phyloP scores from a whole-genome alignment of 2,113 vertebrate genomes.

The Scortum barcoo region DNA sequence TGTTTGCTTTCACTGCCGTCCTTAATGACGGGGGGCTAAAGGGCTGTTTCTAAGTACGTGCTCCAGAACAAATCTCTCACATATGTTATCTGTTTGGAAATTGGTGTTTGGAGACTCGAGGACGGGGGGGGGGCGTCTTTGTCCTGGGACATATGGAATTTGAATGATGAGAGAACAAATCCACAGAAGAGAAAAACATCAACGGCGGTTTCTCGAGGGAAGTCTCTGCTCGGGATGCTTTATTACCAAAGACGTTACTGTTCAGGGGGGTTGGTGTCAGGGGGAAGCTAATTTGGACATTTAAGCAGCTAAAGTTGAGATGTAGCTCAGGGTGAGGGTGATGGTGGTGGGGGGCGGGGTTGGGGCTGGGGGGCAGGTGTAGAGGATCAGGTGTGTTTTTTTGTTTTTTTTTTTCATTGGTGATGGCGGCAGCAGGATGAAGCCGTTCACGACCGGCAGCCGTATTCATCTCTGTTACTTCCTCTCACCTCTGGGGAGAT shows the following conservation, averaged over 20 bases:
- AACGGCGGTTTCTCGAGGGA: constrained; percentile 23
- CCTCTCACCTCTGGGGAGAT: constrained; percentile 91
- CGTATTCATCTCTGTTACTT: constrained; percentile 92
- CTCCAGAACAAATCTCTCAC: constrained; percentile 24
- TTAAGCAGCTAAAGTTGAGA: constrained; percentile 46
- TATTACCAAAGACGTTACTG: constrained; percentile 12
- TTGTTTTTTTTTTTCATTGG: constrained; percentile 79
- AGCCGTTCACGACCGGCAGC: constrained; percentile 87
- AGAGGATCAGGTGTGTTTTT: constrained; percentile 65
- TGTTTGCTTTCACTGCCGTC: constrained; percentile 15
- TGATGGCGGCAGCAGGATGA: constrained; percentile 63
- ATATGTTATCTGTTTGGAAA: constrained; percentile 51
- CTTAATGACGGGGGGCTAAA: constrained; percentile 57
- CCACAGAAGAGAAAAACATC: constrained; percentile 28
- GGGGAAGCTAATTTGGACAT: constrained; percentile 53
- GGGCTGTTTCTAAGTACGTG: constrained; percentile 38
- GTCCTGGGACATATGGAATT: constrained; percentile 36
- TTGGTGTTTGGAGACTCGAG: constrained; percentile 3
- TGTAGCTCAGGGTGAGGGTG: constrained; percentile 6
- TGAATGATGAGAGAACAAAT: constrained; percentile 51
- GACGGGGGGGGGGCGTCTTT: neutral
- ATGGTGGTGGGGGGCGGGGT: neutral
- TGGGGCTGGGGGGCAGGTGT: neutral
- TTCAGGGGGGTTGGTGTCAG: neutral
- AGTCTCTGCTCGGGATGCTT: constrained; percentile 1